These are phyloP conservation scores for Bugulina stolonifera DNA, from an alignment of 2,888 invertebrate genomes.

Conservation along the genomic window DNA sequence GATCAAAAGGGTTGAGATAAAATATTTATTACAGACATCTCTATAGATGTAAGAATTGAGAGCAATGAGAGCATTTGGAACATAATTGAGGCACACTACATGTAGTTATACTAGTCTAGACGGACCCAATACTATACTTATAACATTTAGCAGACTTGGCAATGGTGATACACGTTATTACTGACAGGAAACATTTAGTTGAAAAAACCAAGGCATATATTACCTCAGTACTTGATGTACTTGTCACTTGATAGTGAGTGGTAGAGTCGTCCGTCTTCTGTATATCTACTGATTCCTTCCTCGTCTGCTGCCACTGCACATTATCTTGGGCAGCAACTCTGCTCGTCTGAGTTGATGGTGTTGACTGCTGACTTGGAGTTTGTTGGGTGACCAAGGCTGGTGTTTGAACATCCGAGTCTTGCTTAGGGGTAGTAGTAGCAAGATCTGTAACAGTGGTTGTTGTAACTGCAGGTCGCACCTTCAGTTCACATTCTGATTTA, in stretches of 20 bases:
- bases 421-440: background rate
- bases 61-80: no score
- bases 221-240: background rate
- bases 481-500: conserved; percentile 56
- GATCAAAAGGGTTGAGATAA: no score
- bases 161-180: no score
- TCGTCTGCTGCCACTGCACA: background rate
- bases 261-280: background rate
- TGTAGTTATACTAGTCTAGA: no score
- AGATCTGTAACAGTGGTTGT: background rate
- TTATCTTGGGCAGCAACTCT: background rate
- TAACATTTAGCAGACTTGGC: no score
- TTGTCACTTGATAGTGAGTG: background rate
- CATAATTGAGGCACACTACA: no score
- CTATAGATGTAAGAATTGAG: no score
- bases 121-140: no score
- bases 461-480: conserved; percentile 15
- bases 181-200: no score
- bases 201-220: no score
- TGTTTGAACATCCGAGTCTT: background rate
- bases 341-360: background rate
- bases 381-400: background rate
- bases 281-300: background rate
- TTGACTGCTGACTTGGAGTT: no score
- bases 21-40: background rate